A percentile compares a stretch with the other conserved stretches of the same genome.
phyloP scores from a whole-genome alignment of 2,888 invertebrate species.

The Tortricodes alternella region DNA sequence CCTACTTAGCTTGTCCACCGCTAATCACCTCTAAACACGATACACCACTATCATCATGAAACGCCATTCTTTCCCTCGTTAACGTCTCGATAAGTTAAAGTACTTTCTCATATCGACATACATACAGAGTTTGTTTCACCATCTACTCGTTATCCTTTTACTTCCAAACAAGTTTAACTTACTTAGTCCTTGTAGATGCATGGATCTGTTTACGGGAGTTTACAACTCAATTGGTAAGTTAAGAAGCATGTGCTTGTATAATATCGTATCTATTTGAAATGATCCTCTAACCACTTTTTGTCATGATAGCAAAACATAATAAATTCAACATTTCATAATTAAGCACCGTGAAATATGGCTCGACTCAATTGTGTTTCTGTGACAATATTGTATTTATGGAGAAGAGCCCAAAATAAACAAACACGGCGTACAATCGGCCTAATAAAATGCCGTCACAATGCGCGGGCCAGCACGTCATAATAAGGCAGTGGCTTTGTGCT shows the following conservation, averaged over 20 bases:
- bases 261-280: constrained; percentile 12
- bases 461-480: constrained; percentile 78
- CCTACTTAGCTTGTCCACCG: constrained; percentile 59
- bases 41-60: constrained; percentile 67
- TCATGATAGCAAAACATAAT: constrained; percentile 57
- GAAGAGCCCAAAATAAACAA: constrained; percentile 80
- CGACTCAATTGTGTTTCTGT: constrained; percentile 64
- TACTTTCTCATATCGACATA: constrained; percentile 56
- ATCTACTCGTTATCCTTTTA: constrained; percentile 17
- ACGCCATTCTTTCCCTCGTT: constrained; percentile 71
- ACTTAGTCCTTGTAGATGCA: constrained; percentile 4
- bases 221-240: constrained; percentile 9
- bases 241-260: not conserved
- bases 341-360: constrained; percentile 74
- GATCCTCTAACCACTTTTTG: constrained; percentile 32
- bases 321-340: constrained; percentile 57
- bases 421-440: constrained; percentile 71
- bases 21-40: constrained; percentile 73
- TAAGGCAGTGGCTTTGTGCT: constrained; percentile 77
- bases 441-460: constrained; percentile 77
- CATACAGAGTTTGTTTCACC: constrained; percentile 38
- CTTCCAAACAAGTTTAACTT: constrained; percentile 11
- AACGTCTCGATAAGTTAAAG: constrained; percentile 65
- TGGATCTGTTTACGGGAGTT: constrained; percentile 9
- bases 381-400: constrained; percentile 75